phyloP scores from a whole-genome alignment of 2,888 invertebrate species.

The Parnassius apollo region DNA sequence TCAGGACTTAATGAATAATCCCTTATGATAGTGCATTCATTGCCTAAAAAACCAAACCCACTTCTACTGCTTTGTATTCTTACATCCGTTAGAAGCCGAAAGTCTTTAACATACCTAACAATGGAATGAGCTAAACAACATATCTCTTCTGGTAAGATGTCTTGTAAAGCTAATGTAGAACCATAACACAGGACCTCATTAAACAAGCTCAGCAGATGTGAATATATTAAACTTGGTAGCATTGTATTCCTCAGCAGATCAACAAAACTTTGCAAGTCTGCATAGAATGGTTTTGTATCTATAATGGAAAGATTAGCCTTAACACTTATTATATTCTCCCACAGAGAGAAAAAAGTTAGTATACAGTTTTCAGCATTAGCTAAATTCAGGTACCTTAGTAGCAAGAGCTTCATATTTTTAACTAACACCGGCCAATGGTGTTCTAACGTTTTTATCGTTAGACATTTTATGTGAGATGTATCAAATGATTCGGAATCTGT shows the following conservation, averaged over 20 bases:
- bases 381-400: conserved; percentile 80
- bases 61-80: conserved; percentile 67
- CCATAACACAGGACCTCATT: conserved; percentile 96
- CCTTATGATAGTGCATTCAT: conserved; percentile 61
- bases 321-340: conserved; percentile 95
- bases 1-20: conserved; percentile 66
- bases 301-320: conserved; percentile 94
- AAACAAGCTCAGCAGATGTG: conserved; percentile 90
- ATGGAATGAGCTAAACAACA: conserved; percentile 92
- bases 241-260: conserved; percentile 84
- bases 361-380: conserved; percentile 85
- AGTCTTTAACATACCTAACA: conserved; percentile 92
- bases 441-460: conserved; percentile 92
- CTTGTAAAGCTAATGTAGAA: conserved; percentile 93
- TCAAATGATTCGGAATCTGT: conserved; percentile 92
- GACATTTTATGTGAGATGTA: conserved; percentile 91
- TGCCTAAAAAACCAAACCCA: conserved; percentile 72
- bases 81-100: conserved; percentile 85
- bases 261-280: conserved; percentile 90
- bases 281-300: conserved; percentile 93
- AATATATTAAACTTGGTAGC: conserved; percentile 91
- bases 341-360: conserved; percentile 90
- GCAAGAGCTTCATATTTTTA: conserved; percentile 83
- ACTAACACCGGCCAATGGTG: conserved; percentile 92
- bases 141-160: conserved; percentile 92